A percentile compares a stretch with the other conserved stretches of the same genome.
These are phyloP conservation scores for Pseudolaguvia tuberculata DNA, from an alignment of 2,113 vertebrate genomes.

Conservation along the genomic window DNA sequence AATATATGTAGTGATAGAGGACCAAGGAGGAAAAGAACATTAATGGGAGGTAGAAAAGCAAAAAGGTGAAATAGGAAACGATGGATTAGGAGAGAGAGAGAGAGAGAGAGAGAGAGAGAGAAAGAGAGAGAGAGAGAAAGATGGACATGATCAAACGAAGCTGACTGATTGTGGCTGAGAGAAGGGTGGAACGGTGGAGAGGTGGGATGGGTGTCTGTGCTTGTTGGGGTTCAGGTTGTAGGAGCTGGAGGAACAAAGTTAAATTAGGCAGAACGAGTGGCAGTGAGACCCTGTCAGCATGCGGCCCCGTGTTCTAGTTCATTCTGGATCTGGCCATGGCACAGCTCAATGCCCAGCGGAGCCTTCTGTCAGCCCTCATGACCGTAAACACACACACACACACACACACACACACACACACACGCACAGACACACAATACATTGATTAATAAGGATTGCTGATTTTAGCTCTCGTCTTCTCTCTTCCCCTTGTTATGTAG, in stretches of 20 bases:
- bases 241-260: conserved; percentile 63
- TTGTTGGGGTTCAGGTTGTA: conserved; percentile 48
- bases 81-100: background rate
- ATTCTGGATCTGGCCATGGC: conserved; percentile 64
- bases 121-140: background rate
- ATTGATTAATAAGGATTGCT: conserved; percentile 11
- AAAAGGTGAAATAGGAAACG: background rate
- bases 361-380: conserved; percentile 70
- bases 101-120: background rate
- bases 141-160: conserved; percentile 13
- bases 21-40: background rate
- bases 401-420: conserved; percentile 1
- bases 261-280: conserved; percentile 72
- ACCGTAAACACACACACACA: conserved; percentile 49
- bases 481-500: background rate
- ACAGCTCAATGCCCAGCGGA: conserved; percentile 64
- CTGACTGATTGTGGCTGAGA: conserved; percentile 36
- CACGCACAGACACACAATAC: conserved; percentile 20
- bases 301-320: conserved; percentile 53
- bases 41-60: background rate
- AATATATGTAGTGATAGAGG: conserved; percentile 5
- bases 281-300: conserved; percentile 67
- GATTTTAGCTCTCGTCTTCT: conserved; percentile 1
- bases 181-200: conserved; percentile 20
- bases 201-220: conserved; percentile 29